Evolutionary conservation across 2,888 invertebrate genomes (phyloP).

Genomic region (Buathra laborator): DNA sequence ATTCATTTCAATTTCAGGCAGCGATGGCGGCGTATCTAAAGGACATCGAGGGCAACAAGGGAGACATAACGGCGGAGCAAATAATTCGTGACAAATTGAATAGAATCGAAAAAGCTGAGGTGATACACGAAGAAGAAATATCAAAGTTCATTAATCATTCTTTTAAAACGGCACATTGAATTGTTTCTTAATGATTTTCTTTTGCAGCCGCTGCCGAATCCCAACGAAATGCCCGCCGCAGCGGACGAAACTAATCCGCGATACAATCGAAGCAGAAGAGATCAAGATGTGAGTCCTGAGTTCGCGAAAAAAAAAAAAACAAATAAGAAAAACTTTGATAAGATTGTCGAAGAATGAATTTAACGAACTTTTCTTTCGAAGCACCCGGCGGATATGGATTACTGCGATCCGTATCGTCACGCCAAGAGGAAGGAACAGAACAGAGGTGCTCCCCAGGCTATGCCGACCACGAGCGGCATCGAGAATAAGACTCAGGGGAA

Average conservation of each 20-base stretch:
- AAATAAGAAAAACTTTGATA: not conserved
- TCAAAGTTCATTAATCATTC: not conserved
- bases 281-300: conserved; percentile 63
- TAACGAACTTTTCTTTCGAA: conserved; percentile 63
- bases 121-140: conserved; percentile 54
- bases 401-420: conserved; percentile 76
- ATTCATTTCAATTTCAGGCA: conserved; percentile 85
- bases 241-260: conserved; percentile 75
- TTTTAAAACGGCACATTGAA: not conserved
- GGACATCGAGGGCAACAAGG: conserved; percentile 89
- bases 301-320: not conserved
- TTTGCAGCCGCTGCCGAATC: conserved; percentile 64
- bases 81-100: conserved; percentile 83
- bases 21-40: conserved; percentile 95
- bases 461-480: conserved; percentile 62
- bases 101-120: conserved; percentile 67
- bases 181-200: not conserved
- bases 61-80: conserved; percentile 84
- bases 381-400: conserved; percentile 78
- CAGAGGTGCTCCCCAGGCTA: conserved; percentile 38
- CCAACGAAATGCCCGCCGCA: conserved; percentile 73
- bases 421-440: conserved; percentile 67
- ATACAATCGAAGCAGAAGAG: conserved; percentile 66
- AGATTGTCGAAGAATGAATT: not conserved
- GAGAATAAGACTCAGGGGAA: conserved; percentile 78